Conservation (phyloP, 2,797 vertebrate genomes). For the Serranus cabrilla region DNA sequence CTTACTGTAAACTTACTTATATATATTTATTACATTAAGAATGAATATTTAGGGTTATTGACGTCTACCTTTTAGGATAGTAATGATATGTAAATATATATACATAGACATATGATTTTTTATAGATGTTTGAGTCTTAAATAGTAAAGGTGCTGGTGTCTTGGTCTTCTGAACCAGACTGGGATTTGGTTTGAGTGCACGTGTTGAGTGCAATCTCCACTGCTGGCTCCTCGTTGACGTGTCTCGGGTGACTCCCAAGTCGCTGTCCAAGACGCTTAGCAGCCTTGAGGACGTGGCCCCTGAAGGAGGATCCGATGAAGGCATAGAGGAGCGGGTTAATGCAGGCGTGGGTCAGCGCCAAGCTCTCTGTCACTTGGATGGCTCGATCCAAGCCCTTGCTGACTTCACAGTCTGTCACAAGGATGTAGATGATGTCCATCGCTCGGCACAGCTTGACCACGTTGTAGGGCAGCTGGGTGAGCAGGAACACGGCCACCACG, state of each 20-base stretch:
- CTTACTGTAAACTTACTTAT: constrained; percentile 14
- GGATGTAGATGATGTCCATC: constrained; percentile 88
- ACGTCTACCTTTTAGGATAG: not conserved
- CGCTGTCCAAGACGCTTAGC: constrained; percentile 87
- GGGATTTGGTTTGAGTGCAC: constrained; percentile 74
- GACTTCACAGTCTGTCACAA: constrained; percentile 87
- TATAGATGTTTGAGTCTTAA: constrained; percentile 56
- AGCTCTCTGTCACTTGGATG: constrained; percentile 90
- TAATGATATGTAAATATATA: constrained; percentile 20
- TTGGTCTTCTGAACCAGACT: constrained; percentile 82
- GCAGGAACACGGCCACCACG: constrained; percentile 90
- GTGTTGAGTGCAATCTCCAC: constrained; percentile 81
- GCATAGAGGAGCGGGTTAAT: constrained; percentile 94
- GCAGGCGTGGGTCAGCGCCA: constrained; percentile 93
- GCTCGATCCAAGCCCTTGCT: constrained; percentile 90
- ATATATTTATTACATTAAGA: constrained; percentile 4
- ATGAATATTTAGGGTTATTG: constrained; percentile 1
- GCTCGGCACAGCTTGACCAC: constrained; percentile 90
- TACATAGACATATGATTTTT: constrained; percentile 8
- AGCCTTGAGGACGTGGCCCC: constrained; percentile 86
- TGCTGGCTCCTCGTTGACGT: constrained; percentile 45
- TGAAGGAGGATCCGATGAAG: constrained; percentile 93
- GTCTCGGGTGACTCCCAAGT: constrained; percentile 72
- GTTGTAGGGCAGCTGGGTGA: constrained; percentile 95
- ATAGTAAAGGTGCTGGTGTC: constrained; percentile 91